Base-by-base conservation (phyloP, 2,797 vertebrate species). In the Lithobates pipiens region DNA sequence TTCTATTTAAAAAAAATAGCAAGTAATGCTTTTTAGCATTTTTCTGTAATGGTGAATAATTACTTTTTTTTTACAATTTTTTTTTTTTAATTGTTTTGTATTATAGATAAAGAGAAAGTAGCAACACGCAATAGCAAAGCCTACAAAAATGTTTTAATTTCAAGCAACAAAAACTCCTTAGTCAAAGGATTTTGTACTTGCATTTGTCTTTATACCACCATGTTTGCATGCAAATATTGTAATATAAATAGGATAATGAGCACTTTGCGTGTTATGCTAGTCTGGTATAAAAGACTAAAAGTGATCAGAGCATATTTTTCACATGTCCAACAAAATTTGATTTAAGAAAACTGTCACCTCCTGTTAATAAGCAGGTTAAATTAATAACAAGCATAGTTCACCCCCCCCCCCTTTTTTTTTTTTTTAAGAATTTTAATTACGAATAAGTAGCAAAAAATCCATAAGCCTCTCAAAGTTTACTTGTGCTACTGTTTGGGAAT, bases 241-340 rank as follows among this genome's bases (percentile, higher is more conserved):
- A 94, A 94, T 93, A 94, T 82, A 27, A 88, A 82, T 80, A 85
- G 72, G 0, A 89, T 95, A 94, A 95, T 90, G 88, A 91, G 88
- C 89, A 10, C 73, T 84, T 96, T 95, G 94, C 94, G 86, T 97
- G 96, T 93, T 89, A 93, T 97, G 96, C 93, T 90, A 93, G 67
- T 89, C 70, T 36, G 77, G 94, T 92, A 94, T 95, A 95, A 95
- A 88, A 89, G 72, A 85, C 88, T 69, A 83, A 89, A 91, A 93
- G 89, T 87, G 88, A 92, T 92, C 93, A 93, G 91, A 89, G 88
- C 93, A 91, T 90, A 91, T 88, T 90, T 90, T 92, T 95, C 95
- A 95, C 94, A 94, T 94, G 94, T 88, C 90, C 85, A 82, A 88
- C 76, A 88, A 87, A 89, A 89, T 88, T 83, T 90, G 87, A 89